phyloP scores from a whole-genome alignment of 1,140 invertebrate species.

The Drosophila sproati region DNA sequence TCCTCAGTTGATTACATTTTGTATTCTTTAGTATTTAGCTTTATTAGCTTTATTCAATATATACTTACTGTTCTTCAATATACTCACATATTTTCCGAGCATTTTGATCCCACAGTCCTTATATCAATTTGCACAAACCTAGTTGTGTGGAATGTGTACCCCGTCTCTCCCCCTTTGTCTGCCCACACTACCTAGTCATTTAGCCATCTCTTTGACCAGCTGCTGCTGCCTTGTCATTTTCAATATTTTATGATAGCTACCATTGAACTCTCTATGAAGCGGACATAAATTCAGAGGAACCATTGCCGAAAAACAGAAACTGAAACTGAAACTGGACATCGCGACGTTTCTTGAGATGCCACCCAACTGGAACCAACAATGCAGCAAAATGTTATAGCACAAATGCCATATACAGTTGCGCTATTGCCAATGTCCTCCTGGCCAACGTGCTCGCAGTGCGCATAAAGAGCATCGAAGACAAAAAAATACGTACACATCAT shows the following conservation, averaged over 20 bases:
- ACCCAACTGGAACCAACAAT: slow-evolving; percentile 53
- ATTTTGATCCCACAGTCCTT: slow-evolving; percentile 8
- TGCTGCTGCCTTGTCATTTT: slow-evolving; percentile 54
- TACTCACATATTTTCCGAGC: neutral
- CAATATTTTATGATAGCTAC: slow-evolving; percentile 75
- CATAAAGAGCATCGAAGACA: slow-evolving; percentile 65
- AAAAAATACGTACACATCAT: slow-evolving; percentile 81
- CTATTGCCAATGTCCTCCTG: slow-evolving; percentile 12
- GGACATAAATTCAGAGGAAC: slow-evolving; percentile 70
- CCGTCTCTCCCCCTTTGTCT: neutral
- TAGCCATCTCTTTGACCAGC: neutral
- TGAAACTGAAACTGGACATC: slow-evolving; percentile 19
- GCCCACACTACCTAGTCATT: neutral
- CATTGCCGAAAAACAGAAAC: slow-evolving; percentile 49
- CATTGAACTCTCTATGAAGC: slow-evolving; percentile 68
- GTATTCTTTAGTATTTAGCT: neutral
- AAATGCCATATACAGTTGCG: slow-evolving; percentile 53
- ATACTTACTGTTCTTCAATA: neutral
- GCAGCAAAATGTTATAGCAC: slow-evolving; percentile 72
- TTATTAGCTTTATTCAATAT: neutral
- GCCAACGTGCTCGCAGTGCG: slow-evolving; percentile 15
- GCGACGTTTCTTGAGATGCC: slow-evolving; percentile 55
- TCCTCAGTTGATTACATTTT: neutral
- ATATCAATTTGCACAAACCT: slow-evolving; percentile 15
- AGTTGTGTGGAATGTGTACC: neutral